Conservation (phyloP, 2,797 vertebrate species). For the Scomberomorus guttatus region DNA sequence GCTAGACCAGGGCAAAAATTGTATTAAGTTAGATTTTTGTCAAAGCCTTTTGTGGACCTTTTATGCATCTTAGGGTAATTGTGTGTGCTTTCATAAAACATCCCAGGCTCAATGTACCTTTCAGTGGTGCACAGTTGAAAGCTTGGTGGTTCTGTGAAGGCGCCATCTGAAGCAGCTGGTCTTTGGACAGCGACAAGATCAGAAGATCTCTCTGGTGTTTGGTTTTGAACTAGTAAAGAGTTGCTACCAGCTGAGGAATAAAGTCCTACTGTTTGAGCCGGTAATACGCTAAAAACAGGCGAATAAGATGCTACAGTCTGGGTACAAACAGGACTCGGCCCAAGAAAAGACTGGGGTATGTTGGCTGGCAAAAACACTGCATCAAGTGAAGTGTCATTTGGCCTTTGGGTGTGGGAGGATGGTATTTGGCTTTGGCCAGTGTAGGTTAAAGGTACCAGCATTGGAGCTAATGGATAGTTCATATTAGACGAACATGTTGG, state of each 20-base stretch:
- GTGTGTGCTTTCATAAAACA: background rate
- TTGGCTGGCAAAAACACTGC: constrained; percentile 2
- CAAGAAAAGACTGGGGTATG: background rate
- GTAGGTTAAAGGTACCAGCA: constrained; percentile 27
- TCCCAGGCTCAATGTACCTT: constrained; percentile 20
- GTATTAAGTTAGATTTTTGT: background rate
- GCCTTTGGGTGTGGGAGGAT: background rate
- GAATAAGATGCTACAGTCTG: constrained; percentile 10
- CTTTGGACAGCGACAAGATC: background rate
- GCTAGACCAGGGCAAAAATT: background rate
- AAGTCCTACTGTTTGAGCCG: constrained; percentile 15
- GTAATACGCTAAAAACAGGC: constrained; percentile 10
- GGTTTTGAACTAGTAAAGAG: background rate
- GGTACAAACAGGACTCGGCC: background rate
- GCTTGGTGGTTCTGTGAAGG: background rate
- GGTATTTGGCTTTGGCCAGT: background rate
- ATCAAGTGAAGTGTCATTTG: background rate
- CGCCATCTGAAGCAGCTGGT: background rate
- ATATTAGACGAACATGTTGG: constrained; percentile 11
- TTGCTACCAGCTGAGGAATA: constrained; percentile 7
- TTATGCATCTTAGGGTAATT: background rate
- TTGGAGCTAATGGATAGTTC: constrained; percentile 8
- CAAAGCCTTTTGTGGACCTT: background rate
- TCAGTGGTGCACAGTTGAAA: background rate
- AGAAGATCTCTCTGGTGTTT: background rate